Evolutionary conservation across 1,140 invertebrate genomes (phyloP).

Genomic region (Lepidurus couesii): DNA sequence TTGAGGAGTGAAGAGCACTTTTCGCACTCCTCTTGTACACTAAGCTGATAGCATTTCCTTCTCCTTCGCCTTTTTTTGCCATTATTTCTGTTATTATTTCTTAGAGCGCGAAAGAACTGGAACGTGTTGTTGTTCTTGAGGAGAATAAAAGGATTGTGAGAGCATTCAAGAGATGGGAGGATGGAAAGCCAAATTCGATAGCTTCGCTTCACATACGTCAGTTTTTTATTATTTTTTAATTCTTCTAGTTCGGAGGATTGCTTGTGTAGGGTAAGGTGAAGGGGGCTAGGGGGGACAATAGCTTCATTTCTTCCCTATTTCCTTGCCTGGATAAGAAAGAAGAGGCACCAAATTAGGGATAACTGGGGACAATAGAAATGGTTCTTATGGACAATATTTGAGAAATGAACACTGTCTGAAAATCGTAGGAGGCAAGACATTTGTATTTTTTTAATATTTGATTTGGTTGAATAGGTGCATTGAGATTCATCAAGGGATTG

Average conservation of each 20-base stretch:
- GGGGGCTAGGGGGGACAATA: not conserved
- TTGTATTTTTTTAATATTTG: slow-evolving; percentile 10
- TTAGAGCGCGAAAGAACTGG: not conserved
- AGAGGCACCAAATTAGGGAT: not conserved
- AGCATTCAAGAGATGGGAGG: not conserved
- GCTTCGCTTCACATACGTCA: no score
- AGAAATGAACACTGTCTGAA: not conserved
- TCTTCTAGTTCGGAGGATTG: no score
- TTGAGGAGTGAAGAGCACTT: slow-evolving; percentile 19
- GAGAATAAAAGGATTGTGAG: not conserved
- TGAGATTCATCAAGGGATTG: slow-evolving; percentile 45
- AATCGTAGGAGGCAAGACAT: slow-evolving; percentile 12
- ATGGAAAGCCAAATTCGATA: not conserved
- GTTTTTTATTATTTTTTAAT: no score
- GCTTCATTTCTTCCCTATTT: slow-evolving; percentile 5
- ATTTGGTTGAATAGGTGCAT: slow-evolving; percentile 34
- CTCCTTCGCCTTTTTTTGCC: not conserved
- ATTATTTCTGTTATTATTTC: slow-evolving; percentile 16
- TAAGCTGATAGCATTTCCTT: slow-evolving; percentile 19
- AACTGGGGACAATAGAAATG: not conserved
- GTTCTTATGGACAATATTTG: slow-evolving; percentile 4
- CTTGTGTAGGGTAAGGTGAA: not conserved
- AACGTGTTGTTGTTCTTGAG: slow-evolving; percentile 14
- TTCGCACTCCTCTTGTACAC: slow-evolving; percentile 5
- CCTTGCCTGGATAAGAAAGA: not conserved